phyloP scores from a whole-genome alignment of 2,888 invertebrate species.

The Ormyrus rosae region DNA sequence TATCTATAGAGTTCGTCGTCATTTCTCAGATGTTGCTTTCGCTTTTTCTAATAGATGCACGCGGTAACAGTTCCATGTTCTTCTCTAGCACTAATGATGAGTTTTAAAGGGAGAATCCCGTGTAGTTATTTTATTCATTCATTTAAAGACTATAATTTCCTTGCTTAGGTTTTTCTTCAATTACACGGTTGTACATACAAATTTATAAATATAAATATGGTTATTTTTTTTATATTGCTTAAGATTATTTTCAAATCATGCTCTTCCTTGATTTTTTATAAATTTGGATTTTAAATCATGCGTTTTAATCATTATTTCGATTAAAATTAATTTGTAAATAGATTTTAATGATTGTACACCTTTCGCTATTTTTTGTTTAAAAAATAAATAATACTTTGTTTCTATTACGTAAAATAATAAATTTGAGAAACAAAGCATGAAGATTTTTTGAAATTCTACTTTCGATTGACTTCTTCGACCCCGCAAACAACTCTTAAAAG shows the following conservation, averaged over 20 bases:
- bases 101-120: constrained; percentile 10
- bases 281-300: not conserved
- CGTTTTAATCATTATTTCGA: not conserved
- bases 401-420: too few species aligned
- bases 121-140: not conserved
- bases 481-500: not conserved
- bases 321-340: constrained; percentile 53
- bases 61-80: constrained; percentile 47
- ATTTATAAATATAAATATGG: constrained; percentile 39
- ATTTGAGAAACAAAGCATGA: too few species aligned
- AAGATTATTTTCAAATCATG: constrained; percentile 44
- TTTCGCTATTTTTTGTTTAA: constrained; percentile 33
- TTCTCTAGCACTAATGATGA: constrained; percentile 21
- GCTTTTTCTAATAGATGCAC: constrained; percentile 44
- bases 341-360: constrained; percentile 33
- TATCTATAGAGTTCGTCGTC: constrained; percentile 6
- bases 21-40: constrained; percentile 19
- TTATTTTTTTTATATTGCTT: constrained; percentile 33
- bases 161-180: constrained; percentile 19
- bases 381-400: too few species aligned
- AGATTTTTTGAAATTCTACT: too few species aligned
- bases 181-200: constrained; percentile 24
- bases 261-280: constrained; percentile 35
- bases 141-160: not conserved
- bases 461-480: too few species aligned